Percentiles rank a stretch among this genome's conserved stretches.
Evolutionary conservation across 2,797 vertebrate genomes (phyloP).

Genomic region (Naso thynnoides): DNA sequence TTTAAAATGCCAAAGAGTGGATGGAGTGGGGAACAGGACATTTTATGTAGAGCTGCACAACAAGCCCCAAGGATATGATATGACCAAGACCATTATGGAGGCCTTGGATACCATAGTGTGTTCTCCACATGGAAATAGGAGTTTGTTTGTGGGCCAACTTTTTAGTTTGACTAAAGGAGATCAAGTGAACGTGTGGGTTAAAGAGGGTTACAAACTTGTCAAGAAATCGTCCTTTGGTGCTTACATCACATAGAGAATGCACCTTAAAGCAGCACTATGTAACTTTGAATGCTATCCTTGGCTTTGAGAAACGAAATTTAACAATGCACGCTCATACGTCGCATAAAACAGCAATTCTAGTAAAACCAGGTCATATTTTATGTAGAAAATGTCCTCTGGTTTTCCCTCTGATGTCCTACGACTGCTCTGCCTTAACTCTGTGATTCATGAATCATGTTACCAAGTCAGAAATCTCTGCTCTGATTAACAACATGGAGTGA

Average conservation of each 20-base stretch:
- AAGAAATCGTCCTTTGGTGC: conserved; percentile 9
- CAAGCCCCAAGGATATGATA: rapidly evolving
- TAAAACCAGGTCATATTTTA: too few species aligned
- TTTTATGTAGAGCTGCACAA: neutral
- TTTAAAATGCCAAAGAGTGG: rapidly evolving
- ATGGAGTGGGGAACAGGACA: rapidly evolving
- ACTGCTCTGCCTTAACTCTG: too few species aligned
- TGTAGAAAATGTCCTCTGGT: too few species aligned
- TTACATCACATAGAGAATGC: conserved; percentile 12
- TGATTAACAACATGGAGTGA: too few species aligned
- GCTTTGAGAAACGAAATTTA: too few species aligned
- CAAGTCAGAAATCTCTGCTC: too few species aligned
- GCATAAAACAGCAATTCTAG: too few species aligned
- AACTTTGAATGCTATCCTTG: too few species aligned
- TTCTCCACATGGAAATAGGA: rapidly evolving
- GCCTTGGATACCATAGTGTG: neutral
- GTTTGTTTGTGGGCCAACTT: conserved; percentile 28
- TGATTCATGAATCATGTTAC: too few species aligned
- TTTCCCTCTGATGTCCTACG: too few species aligned
- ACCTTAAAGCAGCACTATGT: too few species aligned
- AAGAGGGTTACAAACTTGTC: neutral
- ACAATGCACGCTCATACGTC: too few species aligned
- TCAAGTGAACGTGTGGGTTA: neutral
- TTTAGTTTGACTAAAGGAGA: conserved; percentile 9
- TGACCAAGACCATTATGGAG: rapidly evolving